Base-by-base conservation (phyloP, 53 echinoderm and acorn worm species). In the Stichopus horrens region DNA sequence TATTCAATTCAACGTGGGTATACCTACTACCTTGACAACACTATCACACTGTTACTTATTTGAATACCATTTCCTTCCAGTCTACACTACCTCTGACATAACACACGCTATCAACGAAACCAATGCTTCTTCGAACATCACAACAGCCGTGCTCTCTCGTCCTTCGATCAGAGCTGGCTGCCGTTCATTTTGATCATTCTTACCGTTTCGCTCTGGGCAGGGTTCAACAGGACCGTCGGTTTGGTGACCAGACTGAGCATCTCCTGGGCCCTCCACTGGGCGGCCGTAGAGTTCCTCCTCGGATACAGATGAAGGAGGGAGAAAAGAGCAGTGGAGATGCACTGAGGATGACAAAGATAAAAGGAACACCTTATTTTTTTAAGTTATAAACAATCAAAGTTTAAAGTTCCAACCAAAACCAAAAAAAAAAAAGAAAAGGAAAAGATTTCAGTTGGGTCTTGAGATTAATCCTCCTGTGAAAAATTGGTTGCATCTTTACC, bases 161-260 rank as follows among this genome's bases (percentile, higher is more conserved):
- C 37, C 37, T 37, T 37, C 37, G 2, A 37, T 37, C 37, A 37
- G 37, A 37, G 0, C 37, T 37, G 37, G 37, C 37, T 2, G 37
- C 37, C 37, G 37, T 37, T 37, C 37, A 37, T 2, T 37, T 37
- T 37, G 37, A 23, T 9, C 8, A 23, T 19, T 88, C 98, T 93
- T 89, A 98, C 98, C 22, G 98, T 98, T 86, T 98, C 98, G 76
- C 98, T 95, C 89, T 98, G 98, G 22, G 98, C 98, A 13, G 98
- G 98, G 88, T 98, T 98, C 23, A 98, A 91, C 66, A 98, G 91
- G 71, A 95, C 93, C 9, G 94, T 95, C 82, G 98, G 98, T 79
- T 95, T 98, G 89, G 98, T 86, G 76, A 98, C 95, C 78, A 98
- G 88, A 79, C 98, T 98, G 5, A 98, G 89, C 98, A 98, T 95